These are phyloP conservation scores for Nemotelus nigrinus DNA, from an alignment of 2,888 invertebrate species.

Conservation along the genomic window DNA sequence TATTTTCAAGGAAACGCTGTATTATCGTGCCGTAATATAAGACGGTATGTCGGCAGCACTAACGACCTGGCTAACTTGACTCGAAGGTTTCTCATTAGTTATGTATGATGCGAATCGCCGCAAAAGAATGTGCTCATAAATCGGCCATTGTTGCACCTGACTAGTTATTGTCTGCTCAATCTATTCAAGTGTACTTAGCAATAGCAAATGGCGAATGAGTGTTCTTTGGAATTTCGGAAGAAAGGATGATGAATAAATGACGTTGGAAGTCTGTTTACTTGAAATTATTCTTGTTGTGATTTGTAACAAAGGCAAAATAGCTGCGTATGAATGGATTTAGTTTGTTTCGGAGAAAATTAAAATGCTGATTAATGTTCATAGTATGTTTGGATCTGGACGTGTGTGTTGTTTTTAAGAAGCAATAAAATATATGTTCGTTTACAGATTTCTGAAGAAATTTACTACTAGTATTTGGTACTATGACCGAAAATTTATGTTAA, in stretches of 20 bases:
- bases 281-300: neutral
- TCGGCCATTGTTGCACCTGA: neutral
- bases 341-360: no score
- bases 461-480: no score
- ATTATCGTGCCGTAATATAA: neutral
- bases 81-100: conserved; percentile 3
- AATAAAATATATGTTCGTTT: no score
- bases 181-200: conserved; percentile 16
- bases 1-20: conserved; percentile 15
- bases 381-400: no score
- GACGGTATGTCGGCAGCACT: neutral
- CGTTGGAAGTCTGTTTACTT: neutral
- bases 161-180: conserved; percentile 6
- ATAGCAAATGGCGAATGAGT: neutral
- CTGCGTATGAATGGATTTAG: no score
- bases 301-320: no score
- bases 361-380: no score
- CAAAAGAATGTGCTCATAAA: conserved; percentile 18
- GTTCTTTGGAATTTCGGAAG: conserved; percentile 2
- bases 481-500: no score
- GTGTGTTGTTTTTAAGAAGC: no score
- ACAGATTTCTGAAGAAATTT: no score
- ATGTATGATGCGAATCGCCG: conserved; percentile 6
- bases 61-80: conserved; percentile 14
- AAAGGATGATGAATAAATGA: conserved; percentile 8